These are phyloP conservation scores for Lindbergichthys nudifrons DNA, from an alignment of 2,797 vertebrate genomes.

Conservation along the genomic window DNA sequence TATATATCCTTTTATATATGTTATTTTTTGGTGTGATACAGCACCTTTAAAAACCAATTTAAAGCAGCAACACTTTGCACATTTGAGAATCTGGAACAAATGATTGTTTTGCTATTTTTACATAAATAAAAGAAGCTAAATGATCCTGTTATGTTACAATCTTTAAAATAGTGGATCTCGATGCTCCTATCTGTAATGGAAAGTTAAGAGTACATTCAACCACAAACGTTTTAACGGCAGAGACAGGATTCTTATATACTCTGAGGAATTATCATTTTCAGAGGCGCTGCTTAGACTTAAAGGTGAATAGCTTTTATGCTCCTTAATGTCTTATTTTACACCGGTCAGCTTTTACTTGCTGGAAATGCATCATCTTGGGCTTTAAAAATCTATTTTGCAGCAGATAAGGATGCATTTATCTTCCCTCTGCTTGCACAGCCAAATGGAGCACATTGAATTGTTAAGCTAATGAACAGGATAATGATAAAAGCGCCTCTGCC, in stretches of 20 bases:
- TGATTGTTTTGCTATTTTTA: background rate
- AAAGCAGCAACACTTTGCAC: background rate
- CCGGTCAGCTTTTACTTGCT: slow-evolving; percentile 32
- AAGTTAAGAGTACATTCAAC: background rate
- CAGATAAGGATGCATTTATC: slow-evolving; percentile 14
- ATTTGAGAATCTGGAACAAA: background rate
- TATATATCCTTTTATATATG: too few species aligned
- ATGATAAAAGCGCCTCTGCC: slow-evolving; percentile 6
- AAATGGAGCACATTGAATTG: slow-evolving; percentile 32
- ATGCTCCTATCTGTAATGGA: too few species aligned
- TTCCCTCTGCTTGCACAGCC: background rate
- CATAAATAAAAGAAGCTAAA: background rate
- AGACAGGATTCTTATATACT: background rate
- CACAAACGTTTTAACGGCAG: background rate
- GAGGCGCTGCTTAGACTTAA: background rate
- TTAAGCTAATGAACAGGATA: slow-evolving; percentile 27
- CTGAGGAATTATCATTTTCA: background rate
- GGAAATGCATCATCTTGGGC: slow-evolving; percentile 20
- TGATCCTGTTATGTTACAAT: background rate
- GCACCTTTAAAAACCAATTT: too few species aligned
- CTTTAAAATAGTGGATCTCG: too few species aligned
- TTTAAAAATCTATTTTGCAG: slow-evolving; percentile 39
- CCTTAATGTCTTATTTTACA: slow-evolving; percentile 19
- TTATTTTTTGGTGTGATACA: too few species aligned
- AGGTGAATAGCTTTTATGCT: slow-evolving; percentile 15